Base-by-base conservation (phyloP, 1,140 invertebrate genomes). In the Drosophila melanica region DNA sequence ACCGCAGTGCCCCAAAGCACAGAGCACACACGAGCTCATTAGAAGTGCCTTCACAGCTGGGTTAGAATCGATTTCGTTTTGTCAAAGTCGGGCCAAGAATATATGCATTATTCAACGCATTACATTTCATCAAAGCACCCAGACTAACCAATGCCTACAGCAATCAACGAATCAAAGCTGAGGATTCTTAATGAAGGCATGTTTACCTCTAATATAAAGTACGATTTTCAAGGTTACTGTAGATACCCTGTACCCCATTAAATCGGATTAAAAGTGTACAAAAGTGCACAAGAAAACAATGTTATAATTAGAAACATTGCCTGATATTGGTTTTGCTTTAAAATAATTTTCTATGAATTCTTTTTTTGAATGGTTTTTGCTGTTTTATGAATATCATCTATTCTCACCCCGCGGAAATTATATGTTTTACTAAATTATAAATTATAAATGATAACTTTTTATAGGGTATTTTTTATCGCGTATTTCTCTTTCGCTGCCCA, bases 1-100 rank as follows among this genome's bases (percentile, higher is more conserved):
- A 51, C 59, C 60, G 41, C 47, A 57, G 42, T 33, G 58, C 12
- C 30, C 18, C 39, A 53, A 11, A 59, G 11, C 47, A 53, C 5
- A 27, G 37, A 44, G 27, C 44, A 58, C 35, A 41, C 33, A 58
- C n/a, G 33, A 47, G 35, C 53, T 67, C 16, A 53, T 72, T 58
- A 73, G 35, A 27, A 14, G 20, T 20, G 35, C 14, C n/a, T 33
- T 14, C 23, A 65, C 23, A 55, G 27, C 27, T 64, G 39, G 3
- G 48, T 33, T 9, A 44, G 18, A 64, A 64, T 55, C 23, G 23
- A 70, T 54, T 70, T 60, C 4, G 14, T 0, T 12, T 64, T 53
- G 30, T 58, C 12, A 54, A 14, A 54, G 10, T 33, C 20, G n/a
- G 8, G 23, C 4, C 9, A 14, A 18, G 44, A 60, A 20, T 10